phyloP scores from a whole-genome alignment of 1,140 invertebrate species.

The Sycophaga agraensis region DNA sequence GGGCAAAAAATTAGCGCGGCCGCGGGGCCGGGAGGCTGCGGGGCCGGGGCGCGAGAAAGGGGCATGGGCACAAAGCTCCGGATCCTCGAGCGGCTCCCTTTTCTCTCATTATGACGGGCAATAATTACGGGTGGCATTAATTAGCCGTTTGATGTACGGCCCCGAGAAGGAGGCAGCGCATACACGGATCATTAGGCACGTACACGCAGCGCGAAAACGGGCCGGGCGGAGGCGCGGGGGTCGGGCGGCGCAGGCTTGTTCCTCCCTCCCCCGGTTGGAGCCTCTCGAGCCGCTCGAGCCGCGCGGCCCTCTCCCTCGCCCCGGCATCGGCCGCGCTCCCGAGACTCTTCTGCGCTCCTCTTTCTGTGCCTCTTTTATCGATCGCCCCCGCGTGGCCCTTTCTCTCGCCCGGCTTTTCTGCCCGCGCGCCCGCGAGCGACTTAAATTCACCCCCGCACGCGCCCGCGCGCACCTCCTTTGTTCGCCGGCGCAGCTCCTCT shows the following conservation, averaged over 20 bases:
- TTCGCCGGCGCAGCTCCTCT: slow-evolving; percentile 1
- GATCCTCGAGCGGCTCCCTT: slow-evolving; percentile 11
- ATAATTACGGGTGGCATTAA: slow-evolving; percentile 34
- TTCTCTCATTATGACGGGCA: slow-evolving; percentile 31
- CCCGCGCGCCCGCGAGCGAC: not conserved
- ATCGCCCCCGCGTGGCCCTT: slow-evolving; percentile 7
- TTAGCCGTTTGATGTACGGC: slow-evolving; percentile 35
- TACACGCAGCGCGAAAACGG: slow-evolving; percentile 23
- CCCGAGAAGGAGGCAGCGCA: slow-evolving; percentile 14
- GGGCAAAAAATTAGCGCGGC: too few relatives aligned
- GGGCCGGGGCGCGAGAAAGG: too few relatives aligned
- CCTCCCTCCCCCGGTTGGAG: too few relatives aligned
- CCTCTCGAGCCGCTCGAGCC: slow-evolving; percentile 15
- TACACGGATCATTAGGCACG: slow-evolving; percentile 29
- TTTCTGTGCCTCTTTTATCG: slow-evolving; percentile 17
- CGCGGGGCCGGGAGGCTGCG: too few relatives aligned
- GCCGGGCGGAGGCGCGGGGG: slow-evolving; percentile 1
- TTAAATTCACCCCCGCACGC: slow-evolving; percentile 15
- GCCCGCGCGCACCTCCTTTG: not conserved
- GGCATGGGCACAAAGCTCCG: too few relatives aligned
- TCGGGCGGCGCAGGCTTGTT: too few relatives aligned
- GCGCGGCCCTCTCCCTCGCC: slow-evolving; percentile 5
- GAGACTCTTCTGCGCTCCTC: not conserved
- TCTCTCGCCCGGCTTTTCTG: slow-evolving; percentile 1
- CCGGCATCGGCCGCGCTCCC: too few relatives aligned